Evolutionary conservation across 1,140 invertebrate species (phyloP), one percentile per base, ranked within the genome.

Genomic region (Zaprionus davidi): DNA sequence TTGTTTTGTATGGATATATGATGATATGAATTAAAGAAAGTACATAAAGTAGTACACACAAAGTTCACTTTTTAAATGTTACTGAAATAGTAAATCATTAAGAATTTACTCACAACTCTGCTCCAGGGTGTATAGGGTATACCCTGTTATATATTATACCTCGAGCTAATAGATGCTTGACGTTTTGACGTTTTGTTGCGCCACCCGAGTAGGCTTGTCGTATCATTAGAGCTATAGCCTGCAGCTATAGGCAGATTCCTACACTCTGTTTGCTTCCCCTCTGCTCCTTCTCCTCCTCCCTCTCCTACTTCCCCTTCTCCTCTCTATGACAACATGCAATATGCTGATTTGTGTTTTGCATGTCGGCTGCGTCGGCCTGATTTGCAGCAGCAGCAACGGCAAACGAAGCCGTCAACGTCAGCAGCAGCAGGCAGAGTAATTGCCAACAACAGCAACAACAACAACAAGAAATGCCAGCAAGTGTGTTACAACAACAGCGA

Each of bases 321-420:
- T 79, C 62, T 41, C 58, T 68, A 78, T 70, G 81, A 81, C 75
- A 81, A 90, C 85, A 90, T 90, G 85, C 85, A 90, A 90, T 90
- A 90, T 90, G 85, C 81, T 90, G 85, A 90, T 90, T 90, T 90
- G 64, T 72, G 81, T 90, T 88, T 88, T 90, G 85, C 85, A 88
- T 88, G 85, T 90, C 64, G 67, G 46, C 72, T 44, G 53, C 46
- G 63, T 57, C 71, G 68, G 63, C 64, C 31, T 71, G 62, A 57
- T 64, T 66, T 79, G 76, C 71, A 72, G 79, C 85, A 81, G n/a
- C 41, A 46, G 41, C 41, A 41, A n/a, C 38, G 41, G 74, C 85
- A 85, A 85, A 90, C 81, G 79, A 82, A 84, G 81, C 85, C 81
- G 76, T 81, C 81, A 90, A 83, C 78, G 82, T 49, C 60, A 75